Percentiles rank a stretch among this genome's conserved stretches.
These are phyloP conservation scores for Colletes gigas DNA, from an alignment of 1,140 invertebrate species.

Conservation along the genomic window DNA sequence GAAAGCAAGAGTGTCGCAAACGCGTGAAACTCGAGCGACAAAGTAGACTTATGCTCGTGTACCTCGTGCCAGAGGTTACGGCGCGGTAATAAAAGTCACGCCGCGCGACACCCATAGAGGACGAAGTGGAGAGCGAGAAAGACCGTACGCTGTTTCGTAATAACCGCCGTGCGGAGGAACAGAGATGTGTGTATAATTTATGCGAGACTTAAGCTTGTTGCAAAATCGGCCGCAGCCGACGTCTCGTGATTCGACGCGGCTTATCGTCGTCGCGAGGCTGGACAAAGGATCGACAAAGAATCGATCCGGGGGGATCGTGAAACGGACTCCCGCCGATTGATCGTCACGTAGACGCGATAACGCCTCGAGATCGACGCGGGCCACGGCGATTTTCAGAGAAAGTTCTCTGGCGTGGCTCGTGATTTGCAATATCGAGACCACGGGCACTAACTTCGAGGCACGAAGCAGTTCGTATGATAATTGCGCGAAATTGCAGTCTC, in stretches of 20 bases:
- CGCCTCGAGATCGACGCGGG: slow-evolving; percentile 38
- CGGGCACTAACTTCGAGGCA: background rate
- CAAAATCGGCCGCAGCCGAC: slow-evolving; percentile 68
- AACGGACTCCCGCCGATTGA: slow-evolving; percentile 63
- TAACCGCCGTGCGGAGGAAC: slow-evolving; percentile 9
- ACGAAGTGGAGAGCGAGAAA: background rate
- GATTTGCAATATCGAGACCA: background rate
- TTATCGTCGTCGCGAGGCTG: slow-evolving; percentile 71
- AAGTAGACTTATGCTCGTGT: slow-evolving; percentile 22
- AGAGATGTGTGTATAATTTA: slow-evolving; percentile 66
- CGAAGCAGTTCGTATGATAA: slow-evolving; percentile 1
- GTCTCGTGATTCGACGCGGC: slow-evolving; percentile 71
- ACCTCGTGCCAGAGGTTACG: slow-evolving; percentile 44
- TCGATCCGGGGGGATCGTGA: slow-evolving; percentile 54
- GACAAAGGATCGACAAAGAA: slow-evolving; percentile 69
- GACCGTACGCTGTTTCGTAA: slow-evolving; percentile 50
- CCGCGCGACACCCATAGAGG: slow-evolving; percentile 42
- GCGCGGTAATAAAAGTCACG: slow-evolving; percentile 58
- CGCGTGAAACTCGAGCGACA: slow-evolving; percentile 47
- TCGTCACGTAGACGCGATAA: slow-evolving; percentile 46
- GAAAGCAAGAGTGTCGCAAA: slow-evolving; percentile 48
- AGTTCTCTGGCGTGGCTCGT: background rate
- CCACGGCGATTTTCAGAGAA: slow-evolving; percentile 21
- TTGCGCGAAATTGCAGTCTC: slow-evolving; percentile 4
- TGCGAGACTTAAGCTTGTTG: slow-evolving; percentile 68